Conservation (phyloP, 2,888 invertebrate species). For the Drosophila cyrtoloma region DNA sequence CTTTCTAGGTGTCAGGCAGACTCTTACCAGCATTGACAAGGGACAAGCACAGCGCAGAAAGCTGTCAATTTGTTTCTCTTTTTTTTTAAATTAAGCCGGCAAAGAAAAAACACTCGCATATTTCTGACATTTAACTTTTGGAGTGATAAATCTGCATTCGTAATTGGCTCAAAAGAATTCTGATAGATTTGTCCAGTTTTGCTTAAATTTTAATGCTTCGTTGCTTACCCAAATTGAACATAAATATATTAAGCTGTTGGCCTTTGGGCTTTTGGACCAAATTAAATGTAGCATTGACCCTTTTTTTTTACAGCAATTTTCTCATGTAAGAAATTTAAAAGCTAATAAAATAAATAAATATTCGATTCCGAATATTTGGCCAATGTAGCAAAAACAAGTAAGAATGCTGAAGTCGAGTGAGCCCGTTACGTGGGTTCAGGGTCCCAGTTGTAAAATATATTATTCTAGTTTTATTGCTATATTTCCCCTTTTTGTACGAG, state of each 20-base stretch:
- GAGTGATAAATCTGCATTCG: slow-evolving; percentile 26
- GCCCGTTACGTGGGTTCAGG: neutral
- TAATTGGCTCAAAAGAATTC: slow-evolving; percentile 12
- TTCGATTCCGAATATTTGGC: neutral
- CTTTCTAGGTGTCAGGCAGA: slow-evolving; percentile 16
- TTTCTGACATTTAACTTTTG: slow-evolving; percentile 10
- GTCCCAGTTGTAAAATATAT: neutral
- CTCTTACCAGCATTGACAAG: neutral
- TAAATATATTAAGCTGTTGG: neutral
- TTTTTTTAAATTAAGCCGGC: slow-evolving; percentile 13
- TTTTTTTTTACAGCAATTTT: slow-evolving; percentile 19
- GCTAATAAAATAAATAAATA: slow-evolving; percentile 20
- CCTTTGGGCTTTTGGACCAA: slow-evolving; percentile 1
- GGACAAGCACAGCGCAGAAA: neutral
- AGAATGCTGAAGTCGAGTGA: neutral
- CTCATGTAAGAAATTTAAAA: slow-evolving; percentile 14
- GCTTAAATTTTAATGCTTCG: neutral
- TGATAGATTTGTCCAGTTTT: neutral
- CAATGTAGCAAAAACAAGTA: neutral
- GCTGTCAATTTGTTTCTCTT: slow-evolving; percentile 14
- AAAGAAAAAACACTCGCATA: neutral
- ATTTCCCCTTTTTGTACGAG: neutral
- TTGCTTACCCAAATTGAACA: neutral
- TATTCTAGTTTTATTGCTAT: neutral
- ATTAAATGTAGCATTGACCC: slow-evolving; percentile 24